Percentiles rank a stretch among this genome's conserved stretches.
Evolutionary conservation across 2,113 vertebrate genomes (phyloP).

Genomic region (Notothenia rossii): DNA sequence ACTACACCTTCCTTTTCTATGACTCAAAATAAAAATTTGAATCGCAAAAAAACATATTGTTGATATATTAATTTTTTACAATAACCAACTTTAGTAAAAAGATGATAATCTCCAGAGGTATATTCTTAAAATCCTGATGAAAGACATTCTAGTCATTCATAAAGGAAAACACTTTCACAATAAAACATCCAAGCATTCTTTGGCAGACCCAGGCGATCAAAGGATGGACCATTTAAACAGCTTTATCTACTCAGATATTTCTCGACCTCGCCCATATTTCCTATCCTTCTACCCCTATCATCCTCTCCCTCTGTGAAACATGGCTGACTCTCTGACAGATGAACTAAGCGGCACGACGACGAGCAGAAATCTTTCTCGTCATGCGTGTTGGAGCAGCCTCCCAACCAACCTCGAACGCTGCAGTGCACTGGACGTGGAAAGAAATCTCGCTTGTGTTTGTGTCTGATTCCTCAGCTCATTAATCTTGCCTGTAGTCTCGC

Average conservation of each 20-base stretch:
- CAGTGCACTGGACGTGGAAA: conserved; percentile 32
- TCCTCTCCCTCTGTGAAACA: conserved; percentile 46
- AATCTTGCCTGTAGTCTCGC: conserved; percentile 69
- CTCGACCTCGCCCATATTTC: conserved; percentile 10
- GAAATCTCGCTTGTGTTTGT: conserved; percentile 61
- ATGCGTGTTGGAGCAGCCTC: conserved; percentile 61
- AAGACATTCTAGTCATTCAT: background rate
- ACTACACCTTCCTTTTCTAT: no score
- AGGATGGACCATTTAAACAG: background rate
- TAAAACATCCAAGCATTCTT: background rate
- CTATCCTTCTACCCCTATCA: conserved; percentile 49
- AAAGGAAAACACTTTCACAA: background rate
- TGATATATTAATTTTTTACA: no score
- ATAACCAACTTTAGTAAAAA: no score
- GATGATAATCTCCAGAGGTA: no score
- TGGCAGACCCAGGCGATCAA: background rate
- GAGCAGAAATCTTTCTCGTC: conserved; percentile 55
- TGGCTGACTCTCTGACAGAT: conserved; percentile 61
- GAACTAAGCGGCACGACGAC: conserved; percentile 54
- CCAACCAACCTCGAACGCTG: conserved; percentile 29
- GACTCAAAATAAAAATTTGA: no score
- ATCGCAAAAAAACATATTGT: no score
- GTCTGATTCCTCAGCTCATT: conserved; percentile 79
- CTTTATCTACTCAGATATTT: conserved; percentile 28
- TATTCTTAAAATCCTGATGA: background rate